Evolutionary conservation across 2,797 vertebrate genomes (phyloP).

Genomic region (Chrosomus eos): DNA sequence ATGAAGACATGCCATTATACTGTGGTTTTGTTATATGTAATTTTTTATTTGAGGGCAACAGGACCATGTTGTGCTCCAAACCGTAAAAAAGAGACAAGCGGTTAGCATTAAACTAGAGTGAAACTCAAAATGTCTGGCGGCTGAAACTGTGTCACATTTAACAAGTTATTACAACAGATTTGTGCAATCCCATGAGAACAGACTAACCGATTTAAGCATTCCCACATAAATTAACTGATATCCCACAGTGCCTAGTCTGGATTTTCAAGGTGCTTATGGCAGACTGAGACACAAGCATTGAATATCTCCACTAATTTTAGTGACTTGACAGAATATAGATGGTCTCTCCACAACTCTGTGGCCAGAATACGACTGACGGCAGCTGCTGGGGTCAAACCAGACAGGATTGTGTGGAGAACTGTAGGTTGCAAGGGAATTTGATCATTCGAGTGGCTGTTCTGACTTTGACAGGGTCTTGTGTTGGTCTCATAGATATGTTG

Average conservation of each 20-base stretch:
- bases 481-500: constrained; percentile 54
- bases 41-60: constrained; percentile 64
- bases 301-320: constrained; percentile 53
- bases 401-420: constrained; percentile 6
- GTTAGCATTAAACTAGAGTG: constrained; percentile 51
- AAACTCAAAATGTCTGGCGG: constrained; percentile 31
- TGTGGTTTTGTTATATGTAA: constrained; percentile 66
- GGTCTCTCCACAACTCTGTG: constrained; percentile 24
- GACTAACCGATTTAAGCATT: constrained; percentile 39
- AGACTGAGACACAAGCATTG: constrained; percentile 54
- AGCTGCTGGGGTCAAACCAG: constrained; percentile 30
- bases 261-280: constrained; percentile 33
- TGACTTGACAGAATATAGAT: constrained; percentile 34
- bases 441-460: constrained; percentile 4
- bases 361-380: constrained; percentile 22
- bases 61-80: constrained; percentile 48
- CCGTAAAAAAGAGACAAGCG: constrained; percentile 62
- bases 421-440: constrained; percentile 2
- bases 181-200: constrained; percentile 54
- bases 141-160: constrained; percentile 29
- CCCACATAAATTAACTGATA: constrained; percentile 40
- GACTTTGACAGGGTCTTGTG: constrained; percentile 7
- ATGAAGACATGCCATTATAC: constrained; percentile 73
- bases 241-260: constrained; percentile 28
- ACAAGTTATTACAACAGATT: constrained; percentile 42